phyloP scores from a whole-genome alignment of 2,113 vertebrate species.

The Rhea pennata region DNA sequence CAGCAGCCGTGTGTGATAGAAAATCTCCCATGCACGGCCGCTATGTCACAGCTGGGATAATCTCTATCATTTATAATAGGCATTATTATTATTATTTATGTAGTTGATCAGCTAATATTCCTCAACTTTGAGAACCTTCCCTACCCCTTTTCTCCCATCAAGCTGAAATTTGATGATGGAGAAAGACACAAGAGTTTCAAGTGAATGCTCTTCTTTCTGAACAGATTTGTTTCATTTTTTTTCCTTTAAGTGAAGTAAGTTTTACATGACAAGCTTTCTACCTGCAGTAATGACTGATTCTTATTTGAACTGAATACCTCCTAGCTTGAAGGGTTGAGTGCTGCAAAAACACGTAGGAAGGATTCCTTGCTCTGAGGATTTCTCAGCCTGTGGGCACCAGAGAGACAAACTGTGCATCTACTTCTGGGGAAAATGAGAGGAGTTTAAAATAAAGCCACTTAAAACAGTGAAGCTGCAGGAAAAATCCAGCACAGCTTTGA shows the following conservation, averaged over 20 bases:
- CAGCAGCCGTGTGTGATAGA: neutral
- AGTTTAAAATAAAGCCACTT: neutral
- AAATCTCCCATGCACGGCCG: neutral
- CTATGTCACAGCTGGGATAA: neutral
- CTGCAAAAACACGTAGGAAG: neutral
- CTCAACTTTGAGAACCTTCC: neutral
- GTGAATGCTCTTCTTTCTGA: neutral
- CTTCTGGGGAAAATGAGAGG: neutral
- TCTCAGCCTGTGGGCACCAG: neutral
- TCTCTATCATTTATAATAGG: neutral
- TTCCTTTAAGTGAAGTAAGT: neutral
- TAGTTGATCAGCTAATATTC: neutral
- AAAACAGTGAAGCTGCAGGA: neutral
- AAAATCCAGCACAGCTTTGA: neutral
- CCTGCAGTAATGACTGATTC: neutral
- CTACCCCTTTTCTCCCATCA: neutral
- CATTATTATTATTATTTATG: neutral
- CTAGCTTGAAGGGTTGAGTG: neutral
- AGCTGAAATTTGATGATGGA: neutral
- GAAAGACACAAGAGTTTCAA: neutral
- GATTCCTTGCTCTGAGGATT: neutral
- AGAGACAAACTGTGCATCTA: neutral
- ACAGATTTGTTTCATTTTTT: neutral
- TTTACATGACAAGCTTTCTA: neutral
- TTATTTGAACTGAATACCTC: neutral